Conservation (phyloP, 2,888 invertebrate species). For the Acrobasis repandana region DNA sequence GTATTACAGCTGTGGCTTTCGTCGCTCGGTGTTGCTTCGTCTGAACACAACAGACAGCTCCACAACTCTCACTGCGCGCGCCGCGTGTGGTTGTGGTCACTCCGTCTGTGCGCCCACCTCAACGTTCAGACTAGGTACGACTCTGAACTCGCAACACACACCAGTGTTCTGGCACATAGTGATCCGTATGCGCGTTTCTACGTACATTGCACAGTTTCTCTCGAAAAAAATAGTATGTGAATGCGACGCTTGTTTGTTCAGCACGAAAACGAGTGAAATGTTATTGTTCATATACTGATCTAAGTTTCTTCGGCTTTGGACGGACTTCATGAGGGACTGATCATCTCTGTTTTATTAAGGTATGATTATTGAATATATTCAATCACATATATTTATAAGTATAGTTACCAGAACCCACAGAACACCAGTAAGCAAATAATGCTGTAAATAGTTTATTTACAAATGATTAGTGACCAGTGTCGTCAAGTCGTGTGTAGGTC, state of each 20-base stretch:
- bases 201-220: conserved; percentile 66
- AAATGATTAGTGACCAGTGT: conserved; percentile 35
- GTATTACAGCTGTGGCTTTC: conserved; percentile 44
- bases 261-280: conserved; percentile 77
- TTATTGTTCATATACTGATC: conserved; percentile 62
- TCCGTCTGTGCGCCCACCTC: conserved; percentile 51
- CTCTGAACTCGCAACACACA: conserved; percentile 43
- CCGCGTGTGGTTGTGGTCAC: conserved; percentile 71
- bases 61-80: conserved; percentile 81
- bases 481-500: conserved; percentile 64
- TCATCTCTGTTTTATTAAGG: conserved; percentile 57
- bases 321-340: conserved; percentile 71
- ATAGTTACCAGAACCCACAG: background rate
- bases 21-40: conserved; percentile 40
- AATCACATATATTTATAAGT: background rate
- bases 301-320: conserved; percentile 54
- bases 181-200: conserved; percentile 63
- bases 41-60: conserved; percentile 50
- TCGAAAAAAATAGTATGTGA: conserved; percentile 69
- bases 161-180: conserved; percentile 66
- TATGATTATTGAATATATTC: conserved; percentile 36
- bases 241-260: conserved; percentile 67
- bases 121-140: conserved; percentile 49
- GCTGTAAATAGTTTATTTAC: conserved; percentile 12
- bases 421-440: too few species aligned